Conservation (phyloP, 2,888 invertebrate species). For the Chrysolina americana region DNA sequence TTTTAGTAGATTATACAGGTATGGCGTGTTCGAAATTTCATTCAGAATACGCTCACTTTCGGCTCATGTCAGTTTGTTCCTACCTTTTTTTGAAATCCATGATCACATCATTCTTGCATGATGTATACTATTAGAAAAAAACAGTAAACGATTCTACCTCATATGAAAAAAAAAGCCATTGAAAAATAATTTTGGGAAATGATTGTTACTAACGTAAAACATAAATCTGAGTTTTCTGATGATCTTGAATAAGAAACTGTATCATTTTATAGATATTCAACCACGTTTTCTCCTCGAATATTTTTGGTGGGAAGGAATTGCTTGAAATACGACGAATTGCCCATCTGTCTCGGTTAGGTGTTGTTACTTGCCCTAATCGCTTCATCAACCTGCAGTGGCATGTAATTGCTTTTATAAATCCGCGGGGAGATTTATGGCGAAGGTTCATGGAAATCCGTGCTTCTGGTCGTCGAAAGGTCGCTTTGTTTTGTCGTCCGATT, state of each 20-base stretch:
- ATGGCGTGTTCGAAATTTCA: too few species aligned
- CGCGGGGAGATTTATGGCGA: slow-evolving; percentile 53
- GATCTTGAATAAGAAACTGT: too few species aligned
- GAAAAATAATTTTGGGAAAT: too few species aligned
- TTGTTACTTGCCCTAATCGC: slow-evolving; percentile 57
- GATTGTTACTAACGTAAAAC: too few species aligned
- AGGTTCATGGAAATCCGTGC: slow-evolving; percentile 15
- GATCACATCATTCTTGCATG: too few species aligned
- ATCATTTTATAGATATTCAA: not conserved
- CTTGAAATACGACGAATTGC: slow-evolving; percentile 1
- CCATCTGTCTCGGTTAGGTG: not conserved
- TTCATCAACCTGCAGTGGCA: slow-evolving; percentile 59
- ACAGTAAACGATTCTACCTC: too few species aligned
- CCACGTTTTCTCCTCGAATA: not conserved
- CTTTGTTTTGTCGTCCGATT: slow-evolving; percentile 10
- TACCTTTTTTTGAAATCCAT: too few species aligned
- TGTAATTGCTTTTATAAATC: slow-evolving; percentile 60
- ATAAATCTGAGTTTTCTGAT: too few species aligned
- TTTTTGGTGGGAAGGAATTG: not conserved
- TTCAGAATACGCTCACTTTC: too few species aligned
- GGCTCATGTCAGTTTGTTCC: too few species aligned
- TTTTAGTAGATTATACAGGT: not conserved
- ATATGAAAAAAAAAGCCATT: too few species aligned
- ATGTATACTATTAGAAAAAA: too few species aligned
- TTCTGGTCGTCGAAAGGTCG: slow-evolving; percentile 9